Evolutionary conservation across 1,140 invertebrate genomes (phyloP).

Genomic region (Thaumatotibia leucotreta): DNA sequence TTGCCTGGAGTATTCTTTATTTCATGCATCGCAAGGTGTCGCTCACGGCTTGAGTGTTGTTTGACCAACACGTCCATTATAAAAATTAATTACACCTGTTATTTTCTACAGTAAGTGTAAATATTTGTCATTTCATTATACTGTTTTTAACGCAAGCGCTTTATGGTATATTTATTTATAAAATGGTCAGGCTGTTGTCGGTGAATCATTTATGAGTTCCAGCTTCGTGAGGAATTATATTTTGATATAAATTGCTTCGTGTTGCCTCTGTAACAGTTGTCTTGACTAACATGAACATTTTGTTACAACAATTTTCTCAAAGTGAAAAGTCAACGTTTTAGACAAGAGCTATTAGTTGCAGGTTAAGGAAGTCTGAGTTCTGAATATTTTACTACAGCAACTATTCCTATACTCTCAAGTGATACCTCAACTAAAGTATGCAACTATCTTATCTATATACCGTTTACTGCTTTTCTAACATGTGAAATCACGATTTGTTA

Average conservation of each 20-base stretch:
- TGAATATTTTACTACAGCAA: no score
- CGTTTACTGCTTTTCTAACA: not conserved
- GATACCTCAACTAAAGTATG: no score
- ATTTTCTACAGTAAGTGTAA: not conserved
- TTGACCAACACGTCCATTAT: slow-evolving; percentile 45
- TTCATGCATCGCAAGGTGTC: slow-evolving; percentile 37
- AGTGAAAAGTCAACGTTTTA: slow-evolving; percentile 17
- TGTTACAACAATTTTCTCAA: slow-evolving; percentile 20
- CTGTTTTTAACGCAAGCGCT: slow-evolving; percentile 22
- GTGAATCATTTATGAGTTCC: not conserved
- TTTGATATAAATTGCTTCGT: slow-evolving; percentile 33
- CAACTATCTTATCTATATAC: no score
- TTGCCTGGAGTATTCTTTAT: slow-evolving; percentile 39
- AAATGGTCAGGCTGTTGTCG: not conserved
- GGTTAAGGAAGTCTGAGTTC: slow-evolving; percentile 30
- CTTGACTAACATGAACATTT: slow-evolving; percentile 31
- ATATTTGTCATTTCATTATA: not conserved
- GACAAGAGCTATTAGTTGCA: slow-evolving; percentile 36
- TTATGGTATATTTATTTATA: slow-evolving; percentile 18
- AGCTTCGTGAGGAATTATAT: slow-evolving; percentile 1
- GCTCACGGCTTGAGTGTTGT: slow-evolving; percentile 41
- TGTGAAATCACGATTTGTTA: not conserved
- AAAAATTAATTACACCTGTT: slow-evolving; percentile 39
- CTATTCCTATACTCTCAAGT: slow-evolving; percentile 6
- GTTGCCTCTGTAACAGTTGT: slow-evolving; percentile 32